These are phyloP conservation scores for Carpatolechia fugitivella DNA, from an alignment of 2,888 invertebrate genomes.

Conservation along the genomic window DNA sequence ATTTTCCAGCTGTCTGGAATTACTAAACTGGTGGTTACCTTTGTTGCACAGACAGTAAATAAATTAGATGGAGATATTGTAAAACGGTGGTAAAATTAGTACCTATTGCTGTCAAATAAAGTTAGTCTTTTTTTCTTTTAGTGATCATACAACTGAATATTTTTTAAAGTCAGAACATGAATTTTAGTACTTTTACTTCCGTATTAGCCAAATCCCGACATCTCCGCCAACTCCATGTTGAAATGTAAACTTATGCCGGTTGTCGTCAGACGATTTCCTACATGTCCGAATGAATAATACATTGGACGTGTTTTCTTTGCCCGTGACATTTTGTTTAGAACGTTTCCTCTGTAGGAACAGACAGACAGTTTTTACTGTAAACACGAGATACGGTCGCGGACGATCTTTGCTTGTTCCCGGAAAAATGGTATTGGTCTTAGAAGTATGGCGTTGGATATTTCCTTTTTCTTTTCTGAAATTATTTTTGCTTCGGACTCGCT, in stretches of 20 bases:
- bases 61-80: too few relatives aligned
- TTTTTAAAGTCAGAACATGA: background rate
- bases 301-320: constrained; percentile 15
- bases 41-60: too few relatives aligned
- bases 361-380: constrained; percentile 7
- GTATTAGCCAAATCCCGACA: background rate
- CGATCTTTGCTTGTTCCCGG: background rate
- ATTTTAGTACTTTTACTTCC: background rate
- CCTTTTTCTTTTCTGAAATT: too few relatives aligned
- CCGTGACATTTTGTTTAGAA: constrained; percentile 13
- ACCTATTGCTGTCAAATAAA: too few relatives aligned
- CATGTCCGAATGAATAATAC: constrained; percentile 20
- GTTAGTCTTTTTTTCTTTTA: too few relatives aligned
- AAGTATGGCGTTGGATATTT: background rate
- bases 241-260: constrained; percentile 5
- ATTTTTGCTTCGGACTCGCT: too few relatives aligned
- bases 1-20: too few relatives aligned
- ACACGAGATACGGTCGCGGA: background rate
- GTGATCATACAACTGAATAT: too few relatives aligned
- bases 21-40: too few relatives aligned
- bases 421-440: background rate
- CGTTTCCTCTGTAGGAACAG: constrained; percentile 3
- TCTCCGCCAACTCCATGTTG: constrained; percentile 1
- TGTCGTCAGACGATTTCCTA: constrained; percentile 16
- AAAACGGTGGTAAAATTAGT: too few relatives aligned